These are phyloP conservation scores for Rafetus swinhoei DNA, from an alignment of 2,113 vertebrate genomes.

Conservation along the genomic window DNA sequence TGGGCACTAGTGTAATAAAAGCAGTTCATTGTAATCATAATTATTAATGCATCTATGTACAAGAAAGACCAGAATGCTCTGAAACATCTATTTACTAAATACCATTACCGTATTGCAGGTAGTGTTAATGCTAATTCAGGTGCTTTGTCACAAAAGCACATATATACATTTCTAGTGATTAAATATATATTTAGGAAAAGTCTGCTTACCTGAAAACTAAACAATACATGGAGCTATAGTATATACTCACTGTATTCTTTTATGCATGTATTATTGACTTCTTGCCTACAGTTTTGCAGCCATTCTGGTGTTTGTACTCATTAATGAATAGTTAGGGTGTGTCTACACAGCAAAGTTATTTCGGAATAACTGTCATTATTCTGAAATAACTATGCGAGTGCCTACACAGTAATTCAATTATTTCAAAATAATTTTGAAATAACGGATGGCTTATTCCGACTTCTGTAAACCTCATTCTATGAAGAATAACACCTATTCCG, in stretches of 20 bases:
- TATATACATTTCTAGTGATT: not conserved
- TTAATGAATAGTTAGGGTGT: not conserved
- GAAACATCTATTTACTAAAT: not conserved
- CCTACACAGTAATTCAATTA: no score
- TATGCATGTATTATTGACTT: not conserved
- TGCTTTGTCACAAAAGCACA: not conserved
- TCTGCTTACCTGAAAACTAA: not conserved
- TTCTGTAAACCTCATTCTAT: no score
- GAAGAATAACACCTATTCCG: no score
- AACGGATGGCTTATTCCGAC: no score
- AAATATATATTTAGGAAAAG: not conserved
- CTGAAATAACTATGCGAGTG: no score
- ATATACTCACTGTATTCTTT: not conserved
- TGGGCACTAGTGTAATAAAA: not conserved
- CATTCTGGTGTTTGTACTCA: accelerated
- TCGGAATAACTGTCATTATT: no score
- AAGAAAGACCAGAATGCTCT: not conserved
- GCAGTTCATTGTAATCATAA: not conserved
- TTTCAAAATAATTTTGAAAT: no score
- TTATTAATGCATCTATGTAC: not conserved
- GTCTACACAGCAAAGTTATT: no score
- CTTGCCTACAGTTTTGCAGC: not conserved
- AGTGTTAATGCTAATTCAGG: not conserved
- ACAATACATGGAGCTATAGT: not conserved
- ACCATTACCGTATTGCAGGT: not conserved